phyloP scores from a whole-genome alignment of 2,888 invertebrate species.

The Ecliptopera silaceata region DNA sequence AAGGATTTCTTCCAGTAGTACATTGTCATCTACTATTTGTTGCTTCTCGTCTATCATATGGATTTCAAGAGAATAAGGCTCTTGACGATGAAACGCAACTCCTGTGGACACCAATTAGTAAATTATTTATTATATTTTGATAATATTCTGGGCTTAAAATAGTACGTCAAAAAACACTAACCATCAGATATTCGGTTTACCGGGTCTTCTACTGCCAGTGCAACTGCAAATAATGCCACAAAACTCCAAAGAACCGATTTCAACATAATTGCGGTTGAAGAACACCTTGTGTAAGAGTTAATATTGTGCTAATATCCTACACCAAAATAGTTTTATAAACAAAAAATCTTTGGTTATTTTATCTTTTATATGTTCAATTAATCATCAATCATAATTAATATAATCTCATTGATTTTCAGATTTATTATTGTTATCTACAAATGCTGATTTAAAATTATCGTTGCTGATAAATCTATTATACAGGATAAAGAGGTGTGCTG shows the following conservation, averaged over 20 bases:
- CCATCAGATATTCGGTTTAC: conserved; percentile 25
- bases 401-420: conserved; percentile 7
- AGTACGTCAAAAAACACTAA: background rate
- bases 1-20: conserved; percentile 12
- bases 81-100: conserved; percentile 15
- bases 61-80: conserved; percentile 26
- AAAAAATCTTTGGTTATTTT: conserved; percentile 1
- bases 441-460: background rate
- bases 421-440: conserved; percentile 8
- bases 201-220: conserved; percentile 18
- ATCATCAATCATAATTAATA: conserved; percentile 10
- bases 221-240: conserved; percentile 24
- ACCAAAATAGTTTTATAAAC: background rate
- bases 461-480: background rate
- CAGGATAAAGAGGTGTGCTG: too few relatives aligned
- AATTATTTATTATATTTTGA: too few relatives aligned
- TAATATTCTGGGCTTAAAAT: background rate
- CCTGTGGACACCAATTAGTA: conserved; percentile 1
- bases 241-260: conserved; percentile 23
- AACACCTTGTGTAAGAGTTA: background rate
- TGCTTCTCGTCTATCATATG: conserved; percentile 5
- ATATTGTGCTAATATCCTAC: background rate
- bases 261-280: conserved; percentile 18
- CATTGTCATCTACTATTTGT: conserved; percentile 12
- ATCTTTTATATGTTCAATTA: background rate